phyloP scores from a whole-genome alignment of 1,140 invertebrate species.

The Diorhabda carinulata region DNA sequence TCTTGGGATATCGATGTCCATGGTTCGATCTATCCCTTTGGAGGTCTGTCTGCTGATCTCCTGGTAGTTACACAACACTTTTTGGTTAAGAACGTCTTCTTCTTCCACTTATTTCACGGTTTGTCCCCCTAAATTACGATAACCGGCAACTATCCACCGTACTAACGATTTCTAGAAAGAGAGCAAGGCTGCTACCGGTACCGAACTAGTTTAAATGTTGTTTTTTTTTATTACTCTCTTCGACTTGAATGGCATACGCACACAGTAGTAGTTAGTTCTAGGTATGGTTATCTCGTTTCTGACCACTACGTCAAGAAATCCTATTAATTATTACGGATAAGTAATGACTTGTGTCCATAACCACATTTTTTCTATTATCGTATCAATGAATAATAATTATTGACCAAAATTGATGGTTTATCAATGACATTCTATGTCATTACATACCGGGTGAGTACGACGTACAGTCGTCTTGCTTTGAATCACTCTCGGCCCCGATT shows the following conservation, averaged over 20 bases:
- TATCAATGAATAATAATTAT: neutral
- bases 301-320: constrained; percentile 4
- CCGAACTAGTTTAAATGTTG: constrained; percentile 17
- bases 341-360: constrained; percentile 4
- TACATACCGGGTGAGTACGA: neutral
- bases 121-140: too few relatives aligned
- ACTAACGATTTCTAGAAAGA: neutral
- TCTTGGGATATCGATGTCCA: too few relatives aligned
- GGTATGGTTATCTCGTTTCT: constrained; percentile 7
- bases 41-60: too few relatives aligned
- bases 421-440: neutral
- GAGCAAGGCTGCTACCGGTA: constrained; percentile 5
- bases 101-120: too few relatives aligned
- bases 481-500: too few relatives aligned
- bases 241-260: constrained; percentile 3
- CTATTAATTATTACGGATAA: constrained; percentile 15
- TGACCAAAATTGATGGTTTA: constrained; percentile 2
- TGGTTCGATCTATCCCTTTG: too few relatives aligned
- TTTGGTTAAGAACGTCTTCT: too few relatives aligned
- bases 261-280: constrained; percentile 20
- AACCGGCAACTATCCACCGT: neutral
- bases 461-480: too few relatives aligned
- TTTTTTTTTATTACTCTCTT: constrained; percentile 7
- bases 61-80: too few relatives aligned
- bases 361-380: constrained; percentile 3